These are phyloP conservation scores for Saimiri boliviensis DNA, from an alignment of 2,113 vertebrate species.

Conservation along the genomic window DNA sequence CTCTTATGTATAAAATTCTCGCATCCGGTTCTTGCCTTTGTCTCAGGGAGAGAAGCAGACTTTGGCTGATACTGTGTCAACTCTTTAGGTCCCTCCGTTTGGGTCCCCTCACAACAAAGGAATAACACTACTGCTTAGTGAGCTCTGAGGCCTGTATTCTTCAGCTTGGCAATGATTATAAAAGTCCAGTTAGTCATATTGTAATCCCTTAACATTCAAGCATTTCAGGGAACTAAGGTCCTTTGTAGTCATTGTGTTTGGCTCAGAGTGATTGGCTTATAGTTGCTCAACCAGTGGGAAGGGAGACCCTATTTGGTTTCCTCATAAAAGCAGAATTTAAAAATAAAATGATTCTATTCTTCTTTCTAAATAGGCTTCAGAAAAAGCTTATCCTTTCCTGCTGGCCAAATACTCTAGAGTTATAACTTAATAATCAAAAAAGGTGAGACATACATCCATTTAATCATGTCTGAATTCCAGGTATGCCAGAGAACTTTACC, in stretches of 20 bases:
- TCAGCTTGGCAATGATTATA: neutral
- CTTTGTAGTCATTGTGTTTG: neutral
- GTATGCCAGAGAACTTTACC: neutral
- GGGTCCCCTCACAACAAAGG: neutral
- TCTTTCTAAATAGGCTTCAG: neutral
- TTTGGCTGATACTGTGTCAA: neutral
- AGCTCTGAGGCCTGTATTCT: neutral
- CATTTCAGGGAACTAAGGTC: neutral
- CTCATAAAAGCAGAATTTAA: neutral
- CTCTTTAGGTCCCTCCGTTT: neutral
- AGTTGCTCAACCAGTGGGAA: neutral
- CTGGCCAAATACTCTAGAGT: constrained; percentile 35
- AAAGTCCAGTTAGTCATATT: neutral
- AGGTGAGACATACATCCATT: neutral
- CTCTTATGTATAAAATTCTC: neutral
- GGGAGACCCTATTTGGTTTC: neutral
- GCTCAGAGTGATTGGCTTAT: neutral
- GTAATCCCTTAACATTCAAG: neutral
- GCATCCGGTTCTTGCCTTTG: neutral
- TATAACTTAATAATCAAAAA: neutral
- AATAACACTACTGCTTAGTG: neutral
- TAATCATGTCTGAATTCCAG: neutral
- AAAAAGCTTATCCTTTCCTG: constrained; percentile 30
- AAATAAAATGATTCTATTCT: neutral
- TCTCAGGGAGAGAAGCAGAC: neutral